Evolutionary conservation across 2,113 vertebrate species (phyloP).

Genomic region (Conger conger): DNA sequence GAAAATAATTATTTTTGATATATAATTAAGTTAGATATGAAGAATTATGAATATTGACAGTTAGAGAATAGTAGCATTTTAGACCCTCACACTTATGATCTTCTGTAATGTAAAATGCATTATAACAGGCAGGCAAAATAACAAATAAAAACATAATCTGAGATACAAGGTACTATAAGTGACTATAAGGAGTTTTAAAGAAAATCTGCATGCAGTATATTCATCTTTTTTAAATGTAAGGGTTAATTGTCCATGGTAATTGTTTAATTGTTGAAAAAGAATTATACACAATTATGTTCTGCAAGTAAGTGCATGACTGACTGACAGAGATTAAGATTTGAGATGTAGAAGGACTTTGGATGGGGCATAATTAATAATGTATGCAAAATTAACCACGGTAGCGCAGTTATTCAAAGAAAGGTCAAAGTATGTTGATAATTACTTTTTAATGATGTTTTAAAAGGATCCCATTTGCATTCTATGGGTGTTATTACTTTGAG

Average conservation of each 20-base stretch:
- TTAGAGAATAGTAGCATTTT: background rate
- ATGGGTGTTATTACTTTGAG: constrained; percentile 38
- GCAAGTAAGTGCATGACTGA: constrained; percentile 20
- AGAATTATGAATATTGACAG: background rate
- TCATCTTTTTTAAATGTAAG: constrained; percentile 29
- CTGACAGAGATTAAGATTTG: constrained; percentile 39
- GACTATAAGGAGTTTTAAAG: background rate
- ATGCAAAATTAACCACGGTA: constrained; percentile 58
- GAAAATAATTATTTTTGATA: background rate
- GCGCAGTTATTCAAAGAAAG: constrained; percentile 53
- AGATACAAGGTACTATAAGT: background rate
- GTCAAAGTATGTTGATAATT: constrained; percentile 54
- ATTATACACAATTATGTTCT: background rate
- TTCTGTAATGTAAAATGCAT: background rate
- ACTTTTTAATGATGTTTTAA: constrained; percentile 57
- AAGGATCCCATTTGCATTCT: constrained; percentile 55
- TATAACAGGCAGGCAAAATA: background rate
- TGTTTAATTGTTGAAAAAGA: background rate
- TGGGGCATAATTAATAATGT: constrained; percentile 52
- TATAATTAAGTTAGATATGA: background rate
- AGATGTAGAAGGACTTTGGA: constrained; percentile 37
- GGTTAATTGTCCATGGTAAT: constrained; percentile 41
- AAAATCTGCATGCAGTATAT: constrained; percentile 10
- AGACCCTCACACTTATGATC: background rate
- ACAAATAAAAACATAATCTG: background rate